Base-by-base conservation (phyloP, 2,888 invertebrate species). In the Amblyteles armatorius region DNA sequence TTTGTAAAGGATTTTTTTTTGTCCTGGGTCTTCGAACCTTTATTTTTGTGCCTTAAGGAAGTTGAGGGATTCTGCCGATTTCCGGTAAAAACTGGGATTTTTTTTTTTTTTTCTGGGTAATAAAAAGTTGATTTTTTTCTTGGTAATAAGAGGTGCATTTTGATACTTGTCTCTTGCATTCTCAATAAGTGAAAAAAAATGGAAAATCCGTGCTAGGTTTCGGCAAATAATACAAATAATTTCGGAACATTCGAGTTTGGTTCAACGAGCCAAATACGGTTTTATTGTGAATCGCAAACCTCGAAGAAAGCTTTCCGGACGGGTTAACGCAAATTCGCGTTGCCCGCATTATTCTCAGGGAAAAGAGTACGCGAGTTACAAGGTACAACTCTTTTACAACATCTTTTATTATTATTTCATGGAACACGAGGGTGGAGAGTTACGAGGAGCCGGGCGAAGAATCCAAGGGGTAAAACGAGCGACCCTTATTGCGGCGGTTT, bases 351-450 rank as follows among this genome's bases (percentile, higher is more conserved):
- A 11, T 36, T 67, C 40, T 48, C 9, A 67, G 6, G 19, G 19
- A 36, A 67, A 63, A 5, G 29, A 33, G 33, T 33, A n/a, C 44
- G 9, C 44, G 19, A 82, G 72, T 29, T 65, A 72, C 55, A 22
- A 72, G 55, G 78, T 48, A 48, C 40, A 60, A 72, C 65, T 78
- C 65, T 13, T 67, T 67, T 36, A 26, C 33, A 40, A 50, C 72
- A 78, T 67, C 65, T 82, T 82, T 82, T 78, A 82, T 82, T 82
- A 82, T 82, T 82, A 78, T 82, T 82, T 78, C 82, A 52, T 79
- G 26, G 36, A 44, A 78, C 48, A 57, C 57, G 78, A 60, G 78
- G 73, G 78, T 78, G 11, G 60, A 72, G 78, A 82, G 67, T 82
- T 78, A 78, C 72, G 65, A 65, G 71, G 22, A 48, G 22, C 16